Evolutionary conservation across 1,140 invertebrate genomes (phyloP), one percentile per base, ranked within the genome.

Genomic region (Zaprionus camerounensis): DNA sequence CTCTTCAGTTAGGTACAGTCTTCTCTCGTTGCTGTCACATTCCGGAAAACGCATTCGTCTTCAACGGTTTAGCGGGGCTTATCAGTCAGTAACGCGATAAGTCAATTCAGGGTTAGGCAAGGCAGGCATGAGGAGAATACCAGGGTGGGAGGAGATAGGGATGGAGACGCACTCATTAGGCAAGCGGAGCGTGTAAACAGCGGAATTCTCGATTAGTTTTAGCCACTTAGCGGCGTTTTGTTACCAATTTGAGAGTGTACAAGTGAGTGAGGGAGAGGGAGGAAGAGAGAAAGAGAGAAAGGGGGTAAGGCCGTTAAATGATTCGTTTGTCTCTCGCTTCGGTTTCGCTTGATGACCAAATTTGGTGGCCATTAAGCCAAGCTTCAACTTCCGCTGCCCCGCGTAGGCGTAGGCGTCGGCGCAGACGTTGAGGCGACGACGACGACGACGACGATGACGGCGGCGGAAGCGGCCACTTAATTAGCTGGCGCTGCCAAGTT

Each of bases 101-200:
- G 51, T 38, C 28, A 13, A 38, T 20, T 41, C 56, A 55, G 55
- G 53, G 22, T 20, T 41, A 53, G 61, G 13, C 26, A 31, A 9
- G 3, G 7, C 5, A 4, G 28, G 31, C 24, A 11, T 20, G 22
- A 11, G 7, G 13, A 2, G 38, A n/a, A 12, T 13, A 20, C 12
- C 3, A 26, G 13, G 4, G 15, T 5, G 15, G 41, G 0, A 5
- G 41, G 0, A 5, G 38, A 24, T 2, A 22, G 41, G 31, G 41
- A 4, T 22, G 55, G 12, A 9, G 31, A 6, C 11, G 11, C 38
- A 41, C 80, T 87, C 81, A 88, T 88, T 88, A 88, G 85, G 70
- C 62, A 85, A 90, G 79, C 85, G 86, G 69, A 90, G 85, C 85
- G 85, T 90, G 85, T 90, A 90, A 90, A 90, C 82, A 90, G 76